phyloP scores from a whole-genome alignment of 2,797 vertebrate genomes.

The Thripadectes ignobilis region DNA sequence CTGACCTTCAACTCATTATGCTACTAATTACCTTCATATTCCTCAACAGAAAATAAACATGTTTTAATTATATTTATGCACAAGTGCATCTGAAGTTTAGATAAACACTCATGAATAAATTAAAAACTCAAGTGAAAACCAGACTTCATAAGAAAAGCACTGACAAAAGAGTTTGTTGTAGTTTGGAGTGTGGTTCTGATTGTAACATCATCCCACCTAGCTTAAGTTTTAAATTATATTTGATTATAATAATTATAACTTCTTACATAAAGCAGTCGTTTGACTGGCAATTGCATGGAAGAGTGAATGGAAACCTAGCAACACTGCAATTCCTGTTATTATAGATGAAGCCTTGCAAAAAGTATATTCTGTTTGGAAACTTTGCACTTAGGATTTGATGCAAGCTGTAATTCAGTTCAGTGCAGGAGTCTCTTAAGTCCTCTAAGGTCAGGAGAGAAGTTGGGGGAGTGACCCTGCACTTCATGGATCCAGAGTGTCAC shows the following conservation, averaged over 20 bases:
- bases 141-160: neutral
- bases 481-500: neutral
- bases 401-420: neutral
- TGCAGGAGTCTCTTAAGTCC: neutral
- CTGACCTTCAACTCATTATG: constrained; percentile 10
- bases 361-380: neutral
- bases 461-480: neutral
- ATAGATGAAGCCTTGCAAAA: neutral
- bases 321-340: neutral
- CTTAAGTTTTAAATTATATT: neutral
- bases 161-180: neutral
- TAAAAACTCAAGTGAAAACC: neutral
- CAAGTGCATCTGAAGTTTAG: neutral
- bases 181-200: neutral
- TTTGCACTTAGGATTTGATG: neutral
- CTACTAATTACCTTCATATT: neutral
- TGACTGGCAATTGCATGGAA: neutral
- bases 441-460: neutral
- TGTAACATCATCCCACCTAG: neutral
- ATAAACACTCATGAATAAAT: constrained; percentile 12
- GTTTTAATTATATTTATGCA: constrained; percentile 14
- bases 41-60: neutral
- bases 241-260: neutral
- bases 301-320: neutral
- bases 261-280: neutral